Base-by-base conservation (phyloP, 2,797 vertebrate species). In the Sebastes steindachneri region DNA sequence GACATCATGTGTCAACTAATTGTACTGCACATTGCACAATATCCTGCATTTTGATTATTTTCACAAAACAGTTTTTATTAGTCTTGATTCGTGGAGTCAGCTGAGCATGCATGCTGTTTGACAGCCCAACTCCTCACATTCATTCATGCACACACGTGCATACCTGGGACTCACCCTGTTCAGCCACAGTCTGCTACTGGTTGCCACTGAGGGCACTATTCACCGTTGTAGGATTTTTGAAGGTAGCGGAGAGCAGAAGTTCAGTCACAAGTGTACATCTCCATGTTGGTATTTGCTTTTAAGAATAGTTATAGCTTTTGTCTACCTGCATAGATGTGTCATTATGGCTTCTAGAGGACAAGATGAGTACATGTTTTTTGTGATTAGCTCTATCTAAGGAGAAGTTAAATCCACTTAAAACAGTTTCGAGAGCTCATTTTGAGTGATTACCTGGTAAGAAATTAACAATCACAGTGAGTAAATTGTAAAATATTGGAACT, bases 21-120 rank as follows among this genome's bases (percentile, higher is more conserved):
- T 84, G 71, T 59, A 54, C 41, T 51, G 28, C 53, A n/a, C 29
- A 53, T 60, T 45, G 57, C 62, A 35, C 65, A 78, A 80, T 76
- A 87, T 69, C 75, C 76, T 72, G 72, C 26, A 31, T 60, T 45
- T 68, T 75, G 45, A 73, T 74, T 69, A 62, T 57, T 72, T 72
- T 45, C 62, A 70, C 26, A 28, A 14, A 63, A 74, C 54, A 21
- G 3, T 23, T 68, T 45, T 81, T 70, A 73, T 58, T 54, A 23
- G 26, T 19, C 15, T 58, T 63, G 74, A 73, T 70, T 35, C 2
- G 7, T 26, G 0, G 4, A 31, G 9, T 59, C 51, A 75, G 57
- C 54, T 29, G 28, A 60, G 66, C 29, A n/a, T 70, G 31, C 11
- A 26, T n/a, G 26, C n/a, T 77, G 15, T 48, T 12, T 29, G 41